Evolutionary conservation across 2,797 vertebrate species (phyloP).

Genomic region (Liasis olivaceus): DNA sequence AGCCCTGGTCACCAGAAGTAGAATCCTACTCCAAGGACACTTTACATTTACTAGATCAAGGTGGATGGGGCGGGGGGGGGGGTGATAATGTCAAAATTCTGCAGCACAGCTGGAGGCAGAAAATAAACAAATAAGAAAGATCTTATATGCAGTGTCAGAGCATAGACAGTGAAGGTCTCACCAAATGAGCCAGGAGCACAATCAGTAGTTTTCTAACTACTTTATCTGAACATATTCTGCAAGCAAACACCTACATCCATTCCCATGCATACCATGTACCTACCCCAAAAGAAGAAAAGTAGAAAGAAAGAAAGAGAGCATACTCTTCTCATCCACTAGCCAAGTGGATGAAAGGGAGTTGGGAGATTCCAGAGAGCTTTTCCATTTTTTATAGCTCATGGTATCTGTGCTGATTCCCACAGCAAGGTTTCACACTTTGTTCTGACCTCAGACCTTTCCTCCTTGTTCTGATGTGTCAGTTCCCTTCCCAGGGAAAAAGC

Average conservation of each 20-base stretch:
- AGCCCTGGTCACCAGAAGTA: neutral
- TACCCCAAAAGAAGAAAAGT: neutral
- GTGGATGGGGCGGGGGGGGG: neutral
- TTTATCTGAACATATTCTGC: neutral
- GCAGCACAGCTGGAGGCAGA: neutral
- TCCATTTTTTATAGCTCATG: neutral
- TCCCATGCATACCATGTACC: neutral
- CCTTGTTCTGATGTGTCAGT: neutral
- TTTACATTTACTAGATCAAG: neutral
- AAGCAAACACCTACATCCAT: neutral
- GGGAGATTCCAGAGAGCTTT: neutral
- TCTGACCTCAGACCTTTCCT: neutral
- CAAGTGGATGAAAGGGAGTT: neutral
- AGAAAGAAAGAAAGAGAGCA: too few species aligned
- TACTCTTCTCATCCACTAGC: neutral
- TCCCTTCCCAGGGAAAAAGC: neutral
- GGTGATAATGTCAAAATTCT: neutral
- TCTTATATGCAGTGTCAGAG: neutral
- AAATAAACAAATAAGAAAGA: neutral
- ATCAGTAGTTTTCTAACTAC: neutral
- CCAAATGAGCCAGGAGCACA: neutral
- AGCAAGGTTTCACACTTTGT: neutral
- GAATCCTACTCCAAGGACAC: neutral
- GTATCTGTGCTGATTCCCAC: neutral
- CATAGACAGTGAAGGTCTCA: neutral